Percentiles rank a stretch among this genome's conserved stretches.
These are phyloP conservation scores for Leptinotarsa lineolata DNA, from an alignment of 1,140 invertebrate genomes.

Conservation along the genomic window DNA sequence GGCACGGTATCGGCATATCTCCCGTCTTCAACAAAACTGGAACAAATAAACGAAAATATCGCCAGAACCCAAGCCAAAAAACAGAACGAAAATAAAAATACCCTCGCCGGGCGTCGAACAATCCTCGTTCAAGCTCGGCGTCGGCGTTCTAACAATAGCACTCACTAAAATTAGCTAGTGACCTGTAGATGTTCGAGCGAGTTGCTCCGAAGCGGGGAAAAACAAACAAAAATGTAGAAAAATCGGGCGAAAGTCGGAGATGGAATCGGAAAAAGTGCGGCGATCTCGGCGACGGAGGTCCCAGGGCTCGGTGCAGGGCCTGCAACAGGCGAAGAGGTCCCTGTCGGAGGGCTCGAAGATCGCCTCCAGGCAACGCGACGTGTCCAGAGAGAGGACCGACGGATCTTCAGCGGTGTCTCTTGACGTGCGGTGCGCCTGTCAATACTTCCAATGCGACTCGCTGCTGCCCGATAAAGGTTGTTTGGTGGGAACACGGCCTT, in stretches of 20 bases:
- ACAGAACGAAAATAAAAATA: constrained; percentile 26
- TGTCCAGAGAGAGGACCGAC: constrained; percentile 61
- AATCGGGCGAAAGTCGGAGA: constrained; percentile 22
- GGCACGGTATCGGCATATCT: neutral
- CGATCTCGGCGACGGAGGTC: neutral
- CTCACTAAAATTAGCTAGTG: constrained; percentile 43
- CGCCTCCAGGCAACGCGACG: constrained; percentile 59
- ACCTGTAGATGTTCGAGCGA: constrained; percentile 32
- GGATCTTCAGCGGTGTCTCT: constrained; percentile 70
- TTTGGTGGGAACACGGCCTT: constrained; percentile 36
- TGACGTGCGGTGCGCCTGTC: constrained; percentile 82
- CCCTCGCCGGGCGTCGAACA: neutral
- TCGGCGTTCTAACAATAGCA: constrained; percentile 25
- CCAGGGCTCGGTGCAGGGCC: neutral
- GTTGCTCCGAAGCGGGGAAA: constrained; percentile 21
- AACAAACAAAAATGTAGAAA: constrained; percentile 18
- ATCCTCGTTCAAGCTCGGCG: too few species aligned
- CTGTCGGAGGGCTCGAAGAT: constrained; percentile 66
- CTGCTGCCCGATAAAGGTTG: constrained; percentile 62
- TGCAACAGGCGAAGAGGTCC: constrained; percentile 58
- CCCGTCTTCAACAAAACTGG: constrained; percentile 10
- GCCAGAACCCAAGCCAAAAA: constrained; percentile 24
- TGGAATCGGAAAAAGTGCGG: constrained; percentile 27
- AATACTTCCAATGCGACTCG: constrained; percentile 79
- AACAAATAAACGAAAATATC: constrained; percentile 25